These are phyloP conservation scores for Acronicta aceris DNA, from an alignment of 2,888 invertebrate species.

Conservation along the genomic window DNA sequence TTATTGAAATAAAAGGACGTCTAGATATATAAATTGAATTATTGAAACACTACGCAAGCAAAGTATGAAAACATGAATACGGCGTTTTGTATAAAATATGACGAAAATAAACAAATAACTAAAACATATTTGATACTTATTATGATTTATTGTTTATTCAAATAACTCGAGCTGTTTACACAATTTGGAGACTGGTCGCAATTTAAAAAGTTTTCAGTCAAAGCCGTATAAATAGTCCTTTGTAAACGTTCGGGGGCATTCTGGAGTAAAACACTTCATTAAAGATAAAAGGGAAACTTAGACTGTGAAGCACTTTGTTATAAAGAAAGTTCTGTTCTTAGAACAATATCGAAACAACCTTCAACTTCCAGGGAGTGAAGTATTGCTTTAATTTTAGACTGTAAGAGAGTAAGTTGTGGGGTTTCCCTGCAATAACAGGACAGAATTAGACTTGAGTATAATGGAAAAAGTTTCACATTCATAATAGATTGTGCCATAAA, in stretches of 20 bases:
- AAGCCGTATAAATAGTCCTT: conserved; percentile 49
- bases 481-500: conserved; percentile 16
- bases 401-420: conserved; percentile 41
- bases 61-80: conserved; percentile 22
- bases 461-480: conserved; percentile 44
- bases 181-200: conserved; percentile 42
- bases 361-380: conserved; percentile 45
- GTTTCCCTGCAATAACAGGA: conserved; percentile 35
- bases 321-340: conserved; percentile 54
- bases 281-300: conserved; percentile 67
- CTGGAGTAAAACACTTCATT: conserved; percentile 64
- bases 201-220: conserved; percentile 50
- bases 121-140: conserved; percentile 23
- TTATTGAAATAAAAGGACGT: neutral
- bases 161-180: conserved; percentile 35
- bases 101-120: conserved; percentile 25
- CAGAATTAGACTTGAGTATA: conserved; percentile 30
- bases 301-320: conserved; percentile 50
- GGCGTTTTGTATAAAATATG: conserved; percentile 16
- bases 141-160: conserved; percentile 22
- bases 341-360: conserved; percentile 54
- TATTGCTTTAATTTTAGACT: conserved; percentile 51
- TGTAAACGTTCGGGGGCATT: conserved; percentile 44
- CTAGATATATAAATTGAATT: conserved; percentile 10
- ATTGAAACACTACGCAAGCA: conserved; percentile 18